Evolutionary conservation across 35 echinoderm and acorn worm species (phyloP), one percentile per base, ranked within the genome.

Genomic region (Ophiothrix spiculata): DNA sequence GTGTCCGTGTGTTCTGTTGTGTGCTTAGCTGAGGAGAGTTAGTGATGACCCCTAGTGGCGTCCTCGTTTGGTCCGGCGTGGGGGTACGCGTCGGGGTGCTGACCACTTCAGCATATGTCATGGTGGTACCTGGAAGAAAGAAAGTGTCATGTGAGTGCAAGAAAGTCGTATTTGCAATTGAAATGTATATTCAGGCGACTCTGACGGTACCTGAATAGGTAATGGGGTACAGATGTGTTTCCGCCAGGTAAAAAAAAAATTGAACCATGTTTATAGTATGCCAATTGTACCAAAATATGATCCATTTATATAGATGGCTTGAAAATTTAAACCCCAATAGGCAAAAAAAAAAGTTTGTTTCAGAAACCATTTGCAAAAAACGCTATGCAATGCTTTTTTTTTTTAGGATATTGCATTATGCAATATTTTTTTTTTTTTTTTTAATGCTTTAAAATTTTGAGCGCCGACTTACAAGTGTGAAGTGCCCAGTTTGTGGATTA

Each of bases 71-170:
- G 29, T 40, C 8, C 32, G 49, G 19, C 6, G 6, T 49, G 60
- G 60, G 17, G 60, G 4, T 28, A 32, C 42, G 16, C 1, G 83
- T 32, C n/a, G 92, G 92, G 4, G 92, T 86, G 73, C 63, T 90
- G 15, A 85, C 45, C 0, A 78, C 79, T 45, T 94, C 74, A 4
- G 92, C 92, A 83, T 82, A 90, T 3, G 82, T 86, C 89, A 83
- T 78, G 33, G 84, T 40, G n/a, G 12, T 49, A 33, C 78, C 89
- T 94, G 33, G 45, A 39, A 35, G 34, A 1, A 91, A 78, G 35
- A 31, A n/a, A n/a, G n/a, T n/a, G n/a, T n/a, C n/a, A n/a, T n/a
- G n/a, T n/a, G n/a, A n/a, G n/a, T n/a, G n/a, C n/a, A n/a, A n/a
- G n/a, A n/a, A n/a, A n/a, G n/a, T n/a, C n/a, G n/a, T n/a, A n/a